Base-by-base conservation (phyloP, 1,140 invertebrate species). In the Bathynomus jamesi region DNA sequence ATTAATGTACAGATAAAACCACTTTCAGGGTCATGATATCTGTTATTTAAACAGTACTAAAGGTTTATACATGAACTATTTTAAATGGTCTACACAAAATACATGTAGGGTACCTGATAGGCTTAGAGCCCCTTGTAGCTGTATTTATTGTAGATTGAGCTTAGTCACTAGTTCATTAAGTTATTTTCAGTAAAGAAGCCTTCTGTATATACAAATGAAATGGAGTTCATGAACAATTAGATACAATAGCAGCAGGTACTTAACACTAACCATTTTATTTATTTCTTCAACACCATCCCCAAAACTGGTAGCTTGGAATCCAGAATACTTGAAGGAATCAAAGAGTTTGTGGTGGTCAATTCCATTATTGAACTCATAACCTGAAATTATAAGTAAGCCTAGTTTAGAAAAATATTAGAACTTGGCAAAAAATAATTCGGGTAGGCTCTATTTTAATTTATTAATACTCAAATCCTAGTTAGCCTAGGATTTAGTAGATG, bases 251-350 rank as follows among this genome's bases (percentile, higher is more conserved):
- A 11, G 7, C 7, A 7, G 21, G 29, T 5, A 5, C 25, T 8
- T 63, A 28, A 63, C 21, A 46, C 65, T 69, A 78, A 98, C 87
- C 95, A 98, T 98, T 87, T 88, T 90, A 77, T 93, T 91, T 63
- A 98, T 91, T 87, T 97, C 93, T 67, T 92, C 85, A 0, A 98
- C 89, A 11, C 94, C 94, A 79, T 89, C 83, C 0, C 92, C 95
- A 83, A 99, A 93, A 85, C 91, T 95, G 0, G 95, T 96, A 0
- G 97, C 95, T 87, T 99, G 97, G 82, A 99, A 99, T 61, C 97
- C 97, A 60, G 89, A 92, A 67, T 86, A 85, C 62, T 85, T 80
- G 80, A 93, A 99, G 25, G 89, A 89, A 71, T 90, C 82, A 4
- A 99, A 85, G 24, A 99, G 81, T 79, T 88, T 87, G 76, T 90